Base-by-base conservation (phyloP, 64 coral and sea anemone genomes). In the Montipora capricornis region DNA sequence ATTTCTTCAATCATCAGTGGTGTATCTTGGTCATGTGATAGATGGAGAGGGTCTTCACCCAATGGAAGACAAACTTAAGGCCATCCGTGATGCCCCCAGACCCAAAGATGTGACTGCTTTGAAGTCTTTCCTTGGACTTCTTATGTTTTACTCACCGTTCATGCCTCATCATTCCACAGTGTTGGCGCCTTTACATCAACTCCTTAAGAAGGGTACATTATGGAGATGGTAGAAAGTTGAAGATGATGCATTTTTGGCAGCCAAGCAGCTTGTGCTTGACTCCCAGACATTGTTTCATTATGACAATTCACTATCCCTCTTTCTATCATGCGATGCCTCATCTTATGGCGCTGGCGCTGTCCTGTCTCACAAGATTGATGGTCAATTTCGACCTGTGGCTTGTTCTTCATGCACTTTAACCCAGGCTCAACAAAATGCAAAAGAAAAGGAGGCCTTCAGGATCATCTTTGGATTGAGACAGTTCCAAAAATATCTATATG, bases 281-380 rank as follows among this genome's bases (percentile, higher is more conserved):
- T 89, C 85, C 76, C 76, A 80, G 47, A 80, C 83, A 93, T 77
- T 92, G 4, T 62, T 93, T 49, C 84, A 93, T 88, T 88, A 80
- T 45, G 76, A 93, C 81, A 47, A 93, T 15, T 66, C 92, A n/a
- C 50, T 92, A 47, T 81, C 82, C 37, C 77, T 77, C 17, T 82
- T 83, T 50, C 16, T 90, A 0, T 47, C 80, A 92, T 88, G 89
- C 81, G 22, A 60, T 92, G 76, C 93, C 26, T 94, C 84, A 49
- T 89, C 79, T 8, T 89, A 93, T 70, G 83, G 92, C 17, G 87
- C 93, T 60, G 73, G 87, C 48, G 87, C 74, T 78, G 87, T 94
- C 15, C 73, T 94, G 87, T 94, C 93, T 75, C 93, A 94, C 76
- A 60, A 67, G 6, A 89, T 94, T 83, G 75, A 89, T 80, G 84